Evolutionary conservation across 2,888 invertebrate species (phyloP), one percentile per base, ranked within the genome.

Genomic region (Acanthosepion lycidas): DNA sequence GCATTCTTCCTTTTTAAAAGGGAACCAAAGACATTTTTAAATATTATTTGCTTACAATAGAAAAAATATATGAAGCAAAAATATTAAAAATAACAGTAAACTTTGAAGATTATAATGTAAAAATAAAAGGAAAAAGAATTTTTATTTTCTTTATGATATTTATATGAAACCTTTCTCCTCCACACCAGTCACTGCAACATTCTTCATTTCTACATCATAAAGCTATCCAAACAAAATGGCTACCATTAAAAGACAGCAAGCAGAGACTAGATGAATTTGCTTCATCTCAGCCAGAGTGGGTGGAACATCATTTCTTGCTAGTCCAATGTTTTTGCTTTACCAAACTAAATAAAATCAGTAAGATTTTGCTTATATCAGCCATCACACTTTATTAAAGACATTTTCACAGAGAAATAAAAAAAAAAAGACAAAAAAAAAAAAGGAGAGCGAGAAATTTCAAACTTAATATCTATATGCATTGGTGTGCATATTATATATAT

Each of bases 161-260:
- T 78, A 78, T 78, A 78, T 59, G n/a, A 78, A 64, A 18, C 8
- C n/a, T 18, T n/a, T n/a, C 78, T n/a, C 15, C 59, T 18, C n/a
- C 15, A 78, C n/a, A 15, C n/a, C 78, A n/a, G 12, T 59, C 59
- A 59, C 59, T 33, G 5, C 6, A 23, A 18, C 78, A 78, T 78
- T 78, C 78, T 78, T n/a, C 33, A 33, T 78, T 78, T 78, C n/a
- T 78, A n/a, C 33, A n/a, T 78, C n/a, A n/a, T n/a, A 78, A 78
- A 78, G 78, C 78, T 78, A 78, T 78, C n/a, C n/a, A 78, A n/a
- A 78, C 78, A 78, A 78, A 78, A n/a, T 78, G 78, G 28, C n/a
- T 78, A n/a, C 5, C n/a, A 78, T 33, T 78, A 33, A 78, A 78
- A 78, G 78, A 78, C 78, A 78, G n/a, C 78, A 23, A 28, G 26